Percentiles rank a stretch among this genome's conserved stretches.
phyloP scores from a whole-genome alignment of 2,113 vertebrate genomes.

The Copsychus sechellarum region DNA sequence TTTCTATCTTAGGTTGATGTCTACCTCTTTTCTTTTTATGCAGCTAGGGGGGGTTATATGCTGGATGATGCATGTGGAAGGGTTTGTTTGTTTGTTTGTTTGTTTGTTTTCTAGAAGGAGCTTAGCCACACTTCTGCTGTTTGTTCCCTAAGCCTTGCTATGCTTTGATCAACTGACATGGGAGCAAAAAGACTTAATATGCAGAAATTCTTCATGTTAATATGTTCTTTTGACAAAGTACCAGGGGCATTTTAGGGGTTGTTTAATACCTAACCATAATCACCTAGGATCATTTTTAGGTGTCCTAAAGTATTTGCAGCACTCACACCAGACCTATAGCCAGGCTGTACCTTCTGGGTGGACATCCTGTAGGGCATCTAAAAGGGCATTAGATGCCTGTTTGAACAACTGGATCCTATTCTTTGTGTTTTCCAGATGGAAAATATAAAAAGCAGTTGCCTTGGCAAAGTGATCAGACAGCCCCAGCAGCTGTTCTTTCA shows the following conservation, averaged over 20 bases:
- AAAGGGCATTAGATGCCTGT: not conserved
- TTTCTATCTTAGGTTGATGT: not conserved
- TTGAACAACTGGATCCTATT: not conserved
- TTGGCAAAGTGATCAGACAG: constrained; percentile 2
- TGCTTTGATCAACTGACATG: not conserved
- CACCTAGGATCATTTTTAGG: not conserved
- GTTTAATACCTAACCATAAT: not conserved
- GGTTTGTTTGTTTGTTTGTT: not conserved
- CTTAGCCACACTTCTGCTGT: not conserved
- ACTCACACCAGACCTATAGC: not conserved
- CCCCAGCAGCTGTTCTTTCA: not conserved
- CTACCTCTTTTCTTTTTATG: not conserved
- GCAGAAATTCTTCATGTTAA: not conserved
- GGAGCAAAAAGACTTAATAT: not conserved
- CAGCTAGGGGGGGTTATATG: not conserved
- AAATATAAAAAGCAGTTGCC: not conserved
- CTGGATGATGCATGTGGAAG: not conserved
- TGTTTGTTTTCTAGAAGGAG: not conserved
- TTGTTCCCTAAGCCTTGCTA: not conserved
- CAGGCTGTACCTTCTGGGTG: not conserved
- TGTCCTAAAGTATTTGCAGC: not conserved
- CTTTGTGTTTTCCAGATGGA: not conserved
- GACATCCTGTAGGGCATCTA: not conserved
- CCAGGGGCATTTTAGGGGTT: not conserved
- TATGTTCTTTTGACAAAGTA: not conserved